Conservation (phyloP, 1,140 invertebrate species). For the Heliconius hermathena region DNA sequence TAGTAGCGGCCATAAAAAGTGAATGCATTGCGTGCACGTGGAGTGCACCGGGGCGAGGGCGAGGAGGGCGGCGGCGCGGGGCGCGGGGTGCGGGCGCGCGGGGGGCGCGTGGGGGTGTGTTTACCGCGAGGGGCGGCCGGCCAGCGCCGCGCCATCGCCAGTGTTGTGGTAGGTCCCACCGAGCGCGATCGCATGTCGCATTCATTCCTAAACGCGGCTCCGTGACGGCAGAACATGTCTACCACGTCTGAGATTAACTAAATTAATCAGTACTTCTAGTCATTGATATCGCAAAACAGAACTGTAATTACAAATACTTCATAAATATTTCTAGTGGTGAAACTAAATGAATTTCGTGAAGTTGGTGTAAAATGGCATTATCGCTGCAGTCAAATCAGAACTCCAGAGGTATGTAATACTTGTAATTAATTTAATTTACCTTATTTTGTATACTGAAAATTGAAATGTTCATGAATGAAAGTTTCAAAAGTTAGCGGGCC, state of each 20-base stretch:
- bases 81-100: constrained; percentile 31
- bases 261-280: not conserved
- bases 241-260: constrained; percentile 20
- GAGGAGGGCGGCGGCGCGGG: constrained; percentile 27
- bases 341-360: constrained; percentile 71
- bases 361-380: constrained; percentile 77
- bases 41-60: constrained; percentile 59
- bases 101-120: constrained; percentile 75
- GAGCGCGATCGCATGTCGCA: constrained; percentile 61
- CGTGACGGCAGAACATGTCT: constrained; percentile 64
- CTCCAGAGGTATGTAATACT: constrained; percentile 72
- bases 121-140: constrained; percentile 74
- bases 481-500: constrained; percentile 72
- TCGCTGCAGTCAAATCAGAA: constrained; percentile 79
- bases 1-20: constrained; percentile 77
- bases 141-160: constrained; percentile 58
- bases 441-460: constrained; percentile 41
- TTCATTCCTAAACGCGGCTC: constrained; percentile 65
- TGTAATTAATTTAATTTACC: constrained; percentile 36
- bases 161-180: constrained; percentile 81
- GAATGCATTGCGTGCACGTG: constrained; percentile 78
- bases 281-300: constrained; percentile 3
- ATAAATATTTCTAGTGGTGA: constrained; percentile 41
- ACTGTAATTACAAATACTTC: constrained; percentile 13
- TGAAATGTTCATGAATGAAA: constrained; percentile 58